Conservation (phyloP, 2,797 vertebrate species). For the Silurus aristotelis region DNA sequence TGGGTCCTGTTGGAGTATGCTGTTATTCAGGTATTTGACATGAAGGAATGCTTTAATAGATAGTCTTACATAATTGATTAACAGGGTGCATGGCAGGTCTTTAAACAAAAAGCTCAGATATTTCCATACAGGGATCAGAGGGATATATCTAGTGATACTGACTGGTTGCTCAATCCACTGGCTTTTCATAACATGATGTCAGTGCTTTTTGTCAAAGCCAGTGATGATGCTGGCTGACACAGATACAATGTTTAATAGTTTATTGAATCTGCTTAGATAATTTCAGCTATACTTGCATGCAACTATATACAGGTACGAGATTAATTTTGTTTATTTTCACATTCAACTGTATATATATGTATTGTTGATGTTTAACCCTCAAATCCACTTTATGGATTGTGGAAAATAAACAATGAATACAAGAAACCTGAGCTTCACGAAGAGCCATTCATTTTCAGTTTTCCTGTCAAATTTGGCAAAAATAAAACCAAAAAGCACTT, state of each 20-base stretch:
- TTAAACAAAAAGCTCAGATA: conserved; percentile 71
- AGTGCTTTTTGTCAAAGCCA: background rate
- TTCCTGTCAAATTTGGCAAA: background rate
- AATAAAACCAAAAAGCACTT: background rate
- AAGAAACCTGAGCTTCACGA: background rate
- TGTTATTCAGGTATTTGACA: conserved; percentile 75
- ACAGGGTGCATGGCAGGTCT: conserved; percentile 57
- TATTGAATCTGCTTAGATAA: background rate
- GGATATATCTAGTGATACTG: conserved; percentile 23
- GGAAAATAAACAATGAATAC: background rate
- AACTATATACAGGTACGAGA: background rate
- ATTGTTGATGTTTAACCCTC: background rate
- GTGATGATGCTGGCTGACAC: background rate
- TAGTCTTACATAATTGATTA: conserved; percentile 76
- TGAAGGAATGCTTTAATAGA: conserved; percentile 66
- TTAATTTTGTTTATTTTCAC: background rate
- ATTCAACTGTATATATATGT: background rate
- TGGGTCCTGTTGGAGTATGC: conserved; percentile 61
- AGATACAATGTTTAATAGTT: background rate
- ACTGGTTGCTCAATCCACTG: background rate
- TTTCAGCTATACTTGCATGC: too few relatives aligned
- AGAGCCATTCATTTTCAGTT: background rate
- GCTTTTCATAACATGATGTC: background rate
- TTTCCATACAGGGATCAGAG: conserved; percentile 49
- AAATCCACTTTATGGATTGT: background rate